Base-by-base conservation (phyloP, 2,888 invertebrate genomes). In the Scotopteryx bipunctaria region DNA sequence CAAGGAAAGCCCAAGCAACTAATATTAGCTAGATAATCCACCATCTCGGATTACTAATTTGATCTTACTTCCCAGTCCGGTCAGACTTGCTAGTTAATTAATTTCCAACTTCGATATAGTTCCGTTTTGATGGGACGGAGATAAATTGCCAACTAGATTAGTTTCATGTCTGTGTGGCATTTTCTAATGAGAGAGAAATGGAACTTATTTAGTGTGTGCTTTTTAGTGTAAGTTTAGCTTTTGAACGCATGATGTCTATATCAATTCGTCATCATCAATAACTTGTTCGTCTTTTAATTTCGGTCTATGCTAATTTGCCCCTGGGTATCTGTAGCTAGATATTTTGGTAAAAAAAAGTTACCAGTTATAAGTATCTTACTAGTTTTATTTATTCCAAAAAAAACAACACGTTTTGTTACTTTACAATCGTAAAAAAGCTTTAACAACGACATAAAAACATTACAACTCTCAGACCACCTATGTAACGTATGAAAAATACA, bases 401-500 rank as follows among this genome's bases (percentile, higher is more conserved):
- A 42, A 33, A 4, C 5, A 33, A 35, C 16, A 43, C 33, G 21
- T 35, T 3, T 27, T 35, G 11, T 14, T 11, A 35, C 32, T 43
- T 35, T 11, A 31, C 11, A 11, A 33, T 2, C 16, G 13, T n/a
- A 21, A 42, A 46, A 46, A 47, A 29, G n/a, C 0, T 8, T 27
- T n/a, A 14, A 29, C 21, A 47, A 19, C 42, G 27, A 42, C 42
- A 50, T 59, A 50, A 61, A 58, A 55, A 40, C 51, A 45, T 36
- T 53, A 52, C 43, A 29, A 49, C 42, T 35, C 40, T 47, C 56
- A 57, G 36, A 59, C 67, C 71, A 70, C 69, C 72, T 83, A 78
- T 75, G 88, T 88, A 86, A 63, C 69, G 59, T 59, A 73, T 81
- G 81, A 87, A 81, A 80, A 74, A 87, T 83, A 62, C 52, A 55